phyloP scores from a whole-genome alignment of 2,797 vertebrate genomes.

The Philypnodon macrostomus region DNA sequence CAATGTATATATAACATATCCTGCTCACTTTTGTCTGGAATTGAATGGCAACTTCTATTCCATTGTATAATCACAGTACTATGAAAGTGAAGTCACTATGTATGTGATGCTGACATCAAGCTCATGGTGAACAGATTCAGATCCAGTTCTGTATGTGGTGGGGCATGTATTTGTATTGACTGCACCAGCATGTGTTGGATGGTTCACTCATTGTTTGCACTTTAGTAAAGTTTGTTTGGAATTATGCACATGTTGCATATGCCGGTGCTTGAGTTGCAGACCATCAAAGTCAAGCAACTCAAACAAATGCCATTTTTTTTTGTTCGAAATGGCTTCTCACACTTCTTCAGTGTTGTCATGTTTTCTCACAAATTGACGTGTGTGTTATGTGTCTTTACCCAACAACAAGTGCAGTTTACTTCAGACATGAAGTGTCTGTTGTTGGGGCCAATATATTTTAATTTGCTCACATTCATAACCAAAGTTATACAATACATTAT shows the following conservation, averaged over 20 bases:
- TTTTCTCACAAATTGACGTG: slow-evolving; percentile 77
- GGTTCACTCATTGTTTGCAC: slow-evolving; percentile 90
- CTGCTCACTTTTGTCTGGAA: slow-evolving; percentile 58
- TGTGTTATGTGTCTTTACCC: slow-evolving; percentile 77
- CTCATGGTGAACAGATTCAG: slow-evolving; percentile 60
- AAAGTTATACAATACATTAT: slow-evolving; percentile 26
- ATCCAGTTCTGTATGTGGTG: slow-evolving; percentile 60
- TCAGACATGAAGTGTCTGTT: slow-evolving; percentile 86
- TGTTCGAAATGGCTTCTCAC: slow-evolving; percentile 85
- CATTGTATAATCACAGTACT: slow-evolving; percentile 83
- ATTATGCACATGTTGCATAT: slow-evolving; percentile 85
- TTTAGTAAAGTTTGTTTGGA: slow-evolving; percentile 84
- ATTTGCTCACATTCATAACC: slow-evolving; percentile 40
- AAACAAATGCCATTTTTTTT: slow-evolving; percentile 96
- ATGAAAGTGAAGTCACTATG: slow-evolving; percentile 60
- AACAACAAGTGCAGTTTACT: slow-evolving; percentile 84
- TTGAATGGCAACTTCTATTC: slow-evolving; percentile 72
- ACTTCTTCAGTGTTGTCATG: slow-evolving; percentile 77
- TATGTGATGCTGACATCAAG: slow-evolving; percentile 53
- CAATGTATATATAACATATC: slow-evolving; percentile 76
- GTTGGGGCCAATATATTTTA: slow-evolving; percentile 85
- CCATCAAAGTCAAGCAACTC: slow-evolving; percentile 86
- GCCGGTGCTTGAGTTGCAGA: slow-evolving; percentile 93
- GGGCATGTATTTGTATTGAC: slow-evolving; percentile 88
- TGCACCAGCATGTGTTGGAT: slow-evolving; percentile 95